Evolutionary conservation across 2,888 invertebrate species (phyloP).

Genomic region (Branchellion lobata): DNA sequence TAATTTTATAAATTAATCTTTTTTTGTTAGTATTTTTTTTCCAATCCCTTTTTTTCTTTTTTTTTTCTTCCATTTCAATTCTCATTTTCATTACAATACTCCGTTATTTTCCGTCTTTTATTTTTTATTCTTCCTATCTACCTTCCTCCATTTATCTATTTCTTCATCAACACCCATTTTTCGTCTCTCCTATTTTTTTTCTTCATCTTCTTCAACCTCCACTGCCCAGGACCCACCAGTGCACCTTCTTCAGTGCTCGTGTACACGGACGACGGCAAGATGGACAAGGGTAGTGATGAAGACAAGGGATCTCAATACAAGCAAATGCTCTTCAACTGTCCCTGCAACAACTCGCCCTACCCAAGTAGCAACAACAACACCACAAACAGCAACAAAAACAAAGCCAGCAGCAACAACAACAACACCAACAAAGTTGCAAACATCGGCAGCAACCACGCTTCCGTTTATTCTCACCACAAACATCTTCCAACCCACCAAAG

Average conservation of each 20-base stretch:
- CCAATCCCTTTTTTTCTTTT: too few species aligned
- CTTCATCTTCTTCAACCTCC: too few species aligned
- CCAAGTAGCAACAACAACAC: neutral
- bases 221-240: neutral
- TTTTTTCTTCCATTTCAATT: too few species aligned
- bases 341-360: neutral
- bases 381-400: neutral
- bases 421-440: neutral
- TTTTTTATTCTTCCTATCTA: too few species aligned
- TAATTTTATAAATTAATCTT: too few species aligned
- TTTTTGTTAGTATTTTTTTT: too few species aligned
- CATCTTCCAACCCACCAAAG: neutral
- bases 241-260: neutral
- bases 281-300: neutral
- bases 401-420: neutral
- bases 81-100: too few species aligned
- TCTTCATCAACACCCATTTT: too few species aligned
- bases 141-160: too few species aligned
- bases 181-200: too few species aligned
- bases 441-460: neutral
- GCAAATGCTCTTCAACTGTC: neutral
- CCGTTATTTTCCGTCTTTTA: too few species aligned
- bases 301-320: neutral
- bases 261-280: neutral
- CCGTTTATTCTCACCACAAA: neutral